phyloP scores from a whole-genome alignment of 1,140 invertebrate species.

The Coenobita brevimanus region DNA sequence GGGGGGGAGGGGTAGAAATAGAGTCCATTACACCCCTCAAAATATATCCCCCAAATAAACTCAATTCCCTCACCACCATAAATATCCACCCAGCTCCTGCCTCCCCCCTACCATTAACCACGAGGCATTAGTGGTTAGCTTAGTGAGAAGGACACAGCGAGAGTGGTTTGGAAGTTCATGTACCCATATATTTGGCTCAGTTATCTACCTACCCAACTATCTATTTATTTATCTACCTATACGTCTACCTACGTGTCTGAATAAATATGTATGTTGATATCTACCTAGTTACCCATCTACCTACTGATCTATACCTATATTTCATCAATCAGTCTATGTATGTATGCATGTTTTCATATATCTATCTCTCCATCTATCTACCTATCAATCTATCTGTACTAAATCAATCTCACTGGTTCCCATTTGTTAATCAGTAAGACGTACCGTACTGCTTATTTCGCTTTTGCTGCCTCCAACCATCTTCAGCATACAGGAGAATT shows the following conservation, averaged over 20 bases:
- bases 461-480: neutral
- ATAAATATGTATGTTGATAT: neutral
- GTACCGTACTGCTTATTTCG: neutral
- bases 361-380: neutral
- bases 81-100: neutral
- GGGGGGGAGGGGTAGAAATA: too few relatives aligned
- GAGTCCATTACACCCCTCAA: too few relatives aligned
- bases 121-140: neutral
- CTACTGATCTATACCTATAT: neutral
- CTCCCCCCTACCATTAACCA: neutral
- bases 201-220: neutral
- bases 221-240: neutral
- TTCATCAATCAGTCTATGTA: neutral
- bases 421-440: neutral
- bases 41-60: neutral
- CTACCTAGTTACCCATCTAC: conserved; percentile 1
- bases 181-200: neutral
- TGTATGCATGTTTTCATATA: neutral
- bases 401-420: neutral
- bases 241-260: neutral
- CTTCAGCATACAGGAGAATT: too few relatives aligned
- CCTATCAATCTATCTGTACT: conserved; percentile 2
- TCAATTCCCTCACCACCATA: neutral
- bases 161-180: neutral
- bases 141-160: neutral